A percentile compares a stretch with the other conserved stretches of the same genome.
Evolutionary conservation across 2,888 invertebrate genomes (phyloP).

Genomic region (Patella ulyssiponensis): DNA sequence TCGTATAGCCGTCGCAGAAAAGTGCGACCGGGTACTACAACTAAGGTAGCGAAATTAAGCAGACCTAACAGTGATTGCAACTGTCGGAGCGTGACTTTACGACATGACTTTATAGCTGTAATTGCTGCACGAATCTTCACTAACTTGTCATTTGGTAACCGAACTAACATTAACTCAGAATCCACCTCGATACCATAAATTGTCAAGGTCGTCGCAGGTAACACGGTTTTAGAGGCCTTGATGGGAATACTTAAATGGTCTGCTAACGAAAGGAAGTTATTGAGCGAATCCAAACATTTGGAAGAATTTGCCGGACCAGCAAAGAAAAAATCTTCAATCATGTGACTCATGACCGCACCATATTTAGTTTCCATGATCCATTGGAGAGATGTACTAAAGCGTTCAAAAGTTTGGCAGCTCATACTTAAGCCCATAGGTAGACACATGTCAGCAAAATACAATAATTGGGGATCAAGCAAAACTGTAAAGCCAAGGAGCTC

Average conservation of each 20-base stretch:
- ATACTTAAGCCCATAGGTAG: slow-evolving; percentile 12
- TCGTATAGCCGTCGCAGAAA: background rate
- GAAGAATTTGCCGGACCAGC: background rate
- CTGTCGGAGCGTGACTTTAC: too few species aligned
- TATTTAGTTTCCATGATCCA: background rate
- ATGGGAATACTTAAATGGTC: background rate
- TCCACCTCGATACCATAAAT: background rate
- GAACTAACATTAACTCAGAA: background rate
- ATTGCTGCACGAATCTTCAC: background rate
- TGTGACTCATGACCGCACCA: background rate
- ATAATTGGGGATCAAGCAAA: background rate
- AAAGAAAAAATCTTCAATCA: slow-evolving; percentile 1
- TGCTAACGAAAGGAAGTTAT: background rate
- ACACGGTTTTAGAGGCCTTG: background rate
- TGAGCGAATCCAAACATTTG: background rate
- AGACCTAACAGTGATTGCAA: too few species aligned
- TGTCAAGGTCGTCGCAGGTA: background rate
- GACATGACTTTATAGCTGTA: background rate
- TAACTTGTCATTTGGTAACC: background rate
- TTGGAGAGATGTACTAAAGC: slow-evolving; percentile 2
- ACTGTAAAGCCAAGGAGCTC: background rate
- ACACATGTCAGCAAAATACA: slow-evolving; percentile 9
- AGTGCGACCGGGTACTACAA: too few species aligned
- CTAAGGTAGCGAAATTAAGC: too few species aligned
- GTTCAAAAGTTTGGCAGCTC: background rate